Conservation (phyloP, 1,140 invertebrate genomes). For the Stegodyphus dumicola region DNA sequence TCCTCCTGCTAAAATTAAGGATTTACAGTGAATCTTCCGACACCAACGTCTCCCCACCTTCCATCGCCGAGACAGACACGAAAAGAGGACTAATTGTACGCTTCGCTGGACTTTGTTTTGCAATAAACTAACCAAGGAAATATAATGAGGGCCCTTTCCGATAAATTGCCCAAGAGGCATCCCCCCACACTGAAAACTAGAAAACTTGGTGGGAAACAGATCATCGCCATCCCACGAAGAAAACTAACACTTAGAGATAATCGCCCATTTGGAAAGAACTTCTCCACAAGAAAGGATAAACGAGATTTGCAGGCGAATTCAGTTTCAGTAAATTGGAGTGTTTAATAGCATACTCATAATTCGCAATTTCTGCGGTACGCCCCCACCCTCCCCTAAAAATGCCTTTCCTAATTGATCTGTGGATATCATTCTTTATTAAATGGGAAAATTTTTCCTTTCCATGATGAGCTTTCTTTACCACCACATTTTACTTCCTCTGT, state of each 20-base stretch:
- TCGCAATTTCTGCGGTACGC: slow-evolving; percentile 14
- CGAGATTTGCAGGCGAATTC: background rate
- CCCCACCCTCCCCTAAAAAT: background rate
- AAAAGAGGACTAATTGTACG: too few relatives aligned
- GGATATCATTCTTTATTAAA: slow-evolving; percentile 13
- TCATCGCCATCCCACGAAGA: background rate
- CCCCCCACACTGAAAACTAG: background rate
- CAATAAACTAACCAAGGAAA: background rate
- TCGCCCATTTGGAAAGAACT: slow-evolving; percentile 7
- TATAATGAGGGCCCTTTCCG: background rate
- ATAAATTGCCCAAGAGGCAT: background rate
- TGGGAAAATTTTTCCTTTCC: background rate
- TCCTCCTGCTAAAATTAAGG: too few relatives aligned
- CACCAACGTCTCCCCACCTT: too few relatives aligned
- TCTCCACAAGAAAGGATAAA: background rate
- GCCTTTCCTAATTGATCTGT: background rate
- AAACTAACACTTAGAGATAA: slow-evolving; percentile 11
- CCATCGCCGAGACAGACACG: too few relatives aligned
- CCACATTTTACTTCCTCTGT: too few relatives aligned
- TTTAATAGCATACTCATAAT: slow-evolving; percentile 24
- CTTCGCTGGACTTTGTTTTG: background rate
- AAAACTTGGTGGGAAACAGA: background rate
- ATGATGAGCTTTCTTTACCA: background rate
- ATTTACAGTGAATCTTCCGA: too few relatives aligned
- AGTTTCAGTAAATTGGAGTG: background rate